These are phyloP conservation scores for Myiozetetes cayanensis DNA, from an alignment of 2,113 vertebrate species.

Conservation along the genomic window DNA sequence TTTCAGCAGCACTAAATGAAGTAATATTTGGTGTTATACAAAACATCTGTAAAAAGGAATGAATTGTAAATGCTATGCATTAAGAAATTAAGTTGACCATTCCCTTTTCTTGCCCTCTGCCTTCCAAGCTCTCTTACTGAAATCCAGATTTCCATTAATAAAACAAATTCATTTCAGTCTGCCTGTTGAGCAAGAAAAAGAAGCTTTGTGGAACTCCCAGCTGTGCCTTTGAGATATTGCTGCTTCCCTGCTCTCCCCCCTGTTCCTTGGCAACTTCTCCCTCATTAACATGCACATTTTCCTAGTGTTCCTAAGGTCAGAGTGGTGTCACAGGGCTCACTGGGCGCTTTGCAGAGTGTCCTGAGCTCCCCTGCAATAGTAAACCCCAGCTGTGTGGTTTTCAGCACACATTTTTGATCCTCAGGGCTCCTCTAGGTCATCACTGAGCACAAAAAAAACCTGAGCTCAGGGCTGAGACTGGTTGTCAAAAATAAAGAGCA, in stretches of 20 bases:
- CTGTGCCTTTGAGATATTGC: constrained; percentile 7
- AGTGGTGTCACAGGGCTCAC: background rate
- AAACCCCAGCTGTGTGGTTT: background rate
- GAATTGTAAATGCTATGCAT: background rate
- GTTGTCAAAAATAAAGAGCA: background rate
- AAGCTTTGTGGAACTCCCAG: background rate
- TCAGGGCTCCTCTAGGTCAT: background rate
- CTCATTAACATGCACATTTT: background rate
- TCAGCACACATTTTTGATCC: background rate
- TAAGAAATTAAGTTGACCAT: background rate
- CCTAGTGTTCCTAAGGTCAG: background rate
- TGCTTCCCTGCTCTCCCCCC: background rate
- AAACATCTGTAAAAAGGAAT: background rate
- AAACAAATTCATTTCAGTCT: background rate
- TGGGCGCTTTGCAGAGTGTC: background rate
- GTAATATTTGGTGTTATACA: background rate
- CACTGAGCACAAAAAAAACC: background rate
- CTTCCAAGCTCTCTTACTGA: background rate
- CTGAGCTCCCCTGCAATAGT: background rate
- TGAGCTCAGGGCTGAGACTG: background rate
- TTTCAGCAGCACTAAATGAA: background rate
- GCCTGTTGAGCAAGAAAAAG: background rate
- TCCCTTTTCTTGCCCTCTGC: background rate
- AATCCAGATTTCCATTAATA: background rate
- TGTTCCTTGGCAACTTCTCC: background rate